A percentile compares a stretch with the other conserved stretches of the same genome.
Evolutionary conservation across 2,113 vertebrate genomes (phyloP).

Genomic region (Rhinolophus sinicus): DNA sequence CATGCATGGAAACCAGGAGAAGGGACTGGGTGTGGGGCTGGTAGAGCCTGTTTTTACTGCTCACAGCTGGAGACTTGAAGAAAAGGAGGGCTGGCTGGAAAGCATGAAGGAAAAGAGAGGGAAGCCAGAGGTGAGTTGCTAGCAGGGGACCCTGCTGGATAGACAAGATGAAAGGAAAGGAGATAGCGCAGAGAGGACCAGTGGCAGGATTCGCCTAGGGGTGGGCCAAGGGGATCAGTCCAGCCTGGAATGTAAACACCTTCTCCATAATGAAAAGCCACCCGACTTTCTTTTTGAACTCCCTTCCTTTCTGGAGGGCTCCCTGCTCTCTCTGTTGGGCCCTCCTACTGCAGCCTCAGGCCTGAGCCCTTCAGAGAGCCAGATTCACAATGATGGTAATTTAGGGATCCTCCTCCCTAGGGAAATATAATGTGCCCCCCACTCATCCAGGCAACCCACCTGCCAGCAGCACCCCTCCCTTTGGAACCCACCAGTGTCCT

Average conservation of each 20-base stretch:
- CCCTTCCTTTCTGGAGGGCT: background rate
- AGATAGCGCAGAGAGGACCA: background rate
- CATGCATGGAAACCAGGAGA: background rate
- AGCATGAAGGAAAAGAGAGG: background rate
- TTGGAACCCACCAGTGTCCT: background rate
- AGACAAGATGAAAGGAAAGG: conserved; percentile 14
- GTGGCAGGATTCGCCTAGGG: background rate
- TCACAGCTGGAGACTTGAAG: background rate
- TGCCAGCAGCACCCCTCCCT: background rate
- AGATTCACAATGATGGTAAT: background rate
- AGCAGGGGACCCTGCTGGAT: background rate
- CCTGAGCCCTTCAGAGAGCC: background rate
- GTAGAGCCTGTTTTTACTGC: background rate
- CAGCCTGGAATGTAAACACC: background rate
- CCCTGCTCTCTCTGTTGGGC: background rate
- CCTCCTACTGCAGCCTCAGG: background rate
- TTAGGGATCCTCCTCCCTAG: background rate
- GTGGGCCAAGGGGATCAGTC: background rate
- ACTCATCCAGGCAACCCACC: background rate
- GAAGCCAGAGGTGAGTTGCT: background rate
- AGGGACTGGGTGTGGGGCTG: background rate
- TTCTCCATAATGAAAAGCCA: background rate
- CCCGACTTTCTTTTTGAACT: background rate
- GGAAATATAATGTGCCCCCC: background rate
- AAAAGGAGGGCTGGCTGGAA: background rate